Evolutionary conservation across 1,140 invertebrate genomes (phyloP).

Genomic region (Heliconius congener): DNA sequence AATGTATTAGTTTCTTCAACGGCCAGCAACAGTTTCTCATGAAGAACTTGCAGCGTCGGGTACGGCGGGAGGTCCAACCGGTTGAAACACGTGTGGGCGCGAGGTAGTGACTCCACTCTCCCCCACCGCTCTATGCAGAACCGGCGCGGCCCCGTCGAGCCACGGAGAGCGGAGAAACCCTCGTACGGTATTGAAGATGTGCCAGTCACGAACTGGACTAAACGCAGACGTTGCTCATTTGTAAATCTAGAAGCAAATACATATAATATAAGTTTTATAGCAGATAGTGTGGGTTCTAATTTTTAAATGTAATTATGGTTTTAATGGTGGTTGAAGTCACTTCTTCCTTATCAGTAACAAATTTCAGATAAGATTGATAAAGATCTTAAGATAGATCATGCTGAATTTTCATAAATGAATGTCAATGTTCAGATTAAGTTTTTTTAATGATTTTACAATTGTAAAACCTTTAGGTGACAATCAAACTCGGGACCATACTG

Average conservation of each 20-base stretch:
- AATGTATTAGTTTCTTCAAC: conserved; percentile 99
- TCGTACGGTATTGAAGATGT: conserved; percentile 98
- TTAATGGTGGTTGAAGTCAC: too few species aligned
- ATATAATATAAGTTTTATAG: neutral
- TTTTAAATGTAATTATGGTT: too few species aligned
- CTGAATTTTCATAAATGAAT: too few species aligned
- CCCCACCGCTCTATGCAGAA: conserved; percentile 99
- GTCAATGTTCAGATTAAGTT: too few species aligned
- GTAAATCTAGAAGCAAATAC: conserved; percentile 84
- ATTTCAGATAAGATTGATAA: too few species aligned
- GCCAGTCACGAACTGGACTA: conserved; percentile 98
- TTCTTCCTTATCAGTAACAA: too few species aligned
- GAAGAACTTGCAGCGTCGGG: conserved; percentile 94
- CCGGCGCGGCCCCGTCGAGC: conserved; percentile 96
- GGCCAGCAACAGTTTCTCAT: conserved; percentile 96
- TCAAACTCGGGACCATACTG: too few species aligned
- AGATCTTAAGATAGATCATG: too few species aligned
- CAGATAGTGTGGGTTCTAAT: neutral
- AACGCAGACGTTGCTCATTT: conserved; percentile 95
- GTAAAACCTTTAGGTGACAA: too few species aligned
- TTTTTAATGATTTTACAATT: too few species aligned
- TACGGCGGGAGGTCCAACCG: conserved; percentile 97
- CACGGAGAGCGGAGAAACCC: conserved; percentile 96
- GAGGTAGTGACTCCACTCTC: conserved; percentile 95
- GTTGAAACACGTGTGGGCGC: conserved; percentile 99